These are phyloP conservation scores for Cylloceria caligata DNA, from an alignment of 2,888 invertebrate genomes.

Conservation along the genomic window DNA sequence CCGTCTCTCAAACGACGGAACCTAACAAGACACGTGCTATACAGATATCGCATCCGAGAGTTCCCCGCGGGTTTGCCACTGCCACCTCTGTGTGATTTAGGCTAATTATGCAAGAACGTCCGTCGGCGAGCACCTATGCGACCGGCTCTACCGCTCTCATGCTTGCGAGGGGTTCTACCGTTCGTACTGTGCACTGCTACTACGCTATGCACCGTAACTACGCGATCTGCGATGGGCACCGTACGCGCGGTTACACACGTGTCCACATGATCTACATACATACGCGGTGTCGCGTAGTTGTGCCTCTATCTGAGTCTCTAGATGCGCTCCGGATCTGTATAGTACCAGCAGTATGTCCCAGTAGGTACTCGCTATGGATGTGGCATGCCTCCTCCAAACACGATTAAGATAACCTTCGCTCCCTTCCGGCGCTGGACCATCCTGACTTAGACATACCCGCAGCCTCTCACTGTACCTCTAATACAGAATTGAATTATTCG, in stretches of 20 bases:
- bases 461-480: slow-evolving; percentile 39
- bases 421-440: slow-evolving; percentile 44
- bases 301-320: slow-evolving; percentile 38
- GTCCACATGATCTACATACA: slow-evolving; percentile 14
- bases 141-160: slow-evolving; percentile 28
- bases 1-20: slow-evolving; percentile 36
- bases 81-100: slow-evolving; percentile 74
- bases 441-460: slow-evolving; percentile 38
- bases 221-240: slow-evolving; percentile 14
- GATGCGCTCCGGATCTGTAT: slow-evolving; percentile 29
- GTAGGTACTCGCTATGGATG: slow-evolving; percentile 64
- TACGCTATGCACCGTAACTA: slow-evolving; percentile 28
- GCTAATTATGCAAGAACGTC: slow-evolving; percentile 78
- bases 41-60: slow-evolving; percentile 75
- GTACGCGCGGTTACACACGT: not conserved
- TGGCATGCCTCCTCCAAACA: slow-evolving; percentile 51
- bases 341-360: slow-evolving; percentile 8
- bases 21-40: slow-evolving; percentile 77
- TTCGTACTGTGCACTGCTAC: slow-evolving; percentile 10
- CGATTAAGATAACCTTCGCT: slow-evolving; percentile 64
- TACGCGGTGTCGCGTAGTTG: slow-evolving; percentile 42
- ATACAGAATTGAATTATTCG: slow-evolving; percentile 62
- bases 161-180: slow-evolving; percentile 46
- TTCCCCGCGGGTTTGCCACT: slow-evolving; percentile 68
- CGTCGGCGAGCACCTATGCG: slow-evolving; percentile 37